Percentiles rank a stretch among this genome's conserved stretches.
These are phyloP conservation scores for Creontiades dilutus DNA, from an alignment of 2,888 invertebrate genomes.

Conservation along the genomic window DNA sequence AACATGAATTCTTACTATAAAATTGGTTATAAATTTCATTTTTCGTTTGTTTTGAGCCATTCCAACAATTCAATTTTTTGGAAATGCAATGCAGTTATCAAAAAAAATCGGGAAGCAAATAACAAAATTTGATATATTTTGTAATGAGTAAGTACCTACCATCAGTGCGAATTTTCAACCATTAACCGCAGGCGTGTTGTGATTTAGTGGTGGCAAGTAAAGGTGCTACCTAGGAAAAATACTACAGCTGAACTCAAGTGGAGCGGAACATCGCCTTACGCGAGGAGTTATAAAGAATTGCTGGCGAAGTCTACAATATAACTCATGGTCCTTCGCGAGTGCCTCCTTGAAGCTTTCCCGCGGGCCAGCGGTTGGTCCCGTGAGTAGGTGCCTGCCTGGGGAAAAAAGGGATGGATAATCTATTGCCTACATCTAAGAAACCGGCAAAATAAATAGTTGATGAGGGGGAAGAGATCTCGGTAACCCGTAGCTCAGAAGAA, in stretches of 20 bases:
- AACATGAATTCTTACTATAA: no score
- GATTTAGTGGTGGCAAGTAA: neutral
- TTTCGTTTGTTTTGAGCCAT: no score
- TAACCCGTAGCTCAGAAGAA: no score
- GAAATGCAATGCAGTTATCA: no score
- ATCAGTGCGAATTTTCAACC: no score
- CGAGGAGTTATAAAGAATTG: conserved; percentile 20
- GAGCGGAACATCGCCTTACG: conserved; percentile 17
- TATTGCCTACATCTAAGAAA: neutral
- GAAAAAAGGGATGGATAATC: neutral
- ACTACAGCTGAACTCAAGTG: neutral
- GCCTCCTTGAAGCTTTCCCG: neutral
- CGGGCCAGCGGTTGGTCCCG: neutral
- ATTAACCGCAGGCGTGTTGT: neutral
- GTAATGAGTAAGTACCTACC: no score
- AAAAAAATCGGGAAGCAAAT: no score
- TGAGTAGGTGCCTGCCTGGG: neutral
- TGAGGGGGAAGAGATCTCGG: no score
- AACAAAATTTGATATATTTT: no score
- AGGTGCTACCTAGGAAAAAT: neutral
- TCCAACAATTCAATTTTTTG: no score
- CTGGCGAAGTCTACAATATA: conserved; percentile 12
- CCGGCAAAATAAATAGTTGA: no score
- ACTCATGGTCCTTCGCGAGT: neutral
- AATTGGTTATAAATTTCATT: no score